Percentiles rank a stretch among this genome's conserved stretches.
Conservation (phyloP, 2,888 invertebrate species). For the Encarsia formosa region DNA sequence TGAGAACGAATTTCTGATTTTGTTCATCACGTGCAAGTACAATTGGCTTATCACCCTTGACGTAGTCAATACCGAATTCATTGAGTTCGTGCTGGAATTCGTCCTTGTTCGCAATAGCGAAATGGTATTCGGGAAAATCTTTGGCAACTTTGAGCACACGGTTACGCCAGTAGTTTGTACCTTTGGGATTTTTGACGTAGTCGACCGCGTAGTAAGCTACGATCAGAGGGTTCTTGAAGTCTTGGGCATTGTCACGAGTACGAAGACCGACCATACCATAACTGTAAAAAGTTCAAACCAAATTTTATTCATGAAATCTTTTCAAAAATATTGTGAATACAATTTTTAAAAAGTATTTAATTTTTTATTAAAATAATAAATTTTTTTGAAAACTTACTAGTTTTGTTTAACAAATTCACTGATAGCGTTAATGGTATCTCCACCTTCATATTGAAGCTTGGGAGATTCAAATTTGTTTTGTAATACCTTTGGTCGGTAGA, state of each 20-base stretch:
- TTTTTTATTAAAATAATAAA: background rate
- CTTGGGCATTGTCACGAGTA: constrained; percentile 75
- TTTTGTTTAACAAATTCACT: constrained; percentile 77
- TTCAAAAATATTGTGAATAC: background rate
- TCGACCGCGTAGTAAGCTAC: constrained; percentile 93
- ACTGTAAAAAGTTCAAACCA: constrained; percentile 52
- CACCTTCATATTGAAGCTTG: constrained; percentile 71
- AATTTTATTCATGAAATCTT: background rate
- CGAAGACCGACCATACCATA: constrained; percentile 91
- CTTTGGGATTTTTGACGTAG: constrained; percentile 94
- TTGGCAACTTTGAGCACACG: constrained; percentile 87
- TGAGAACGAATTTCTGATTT: constrained; percentile 86
- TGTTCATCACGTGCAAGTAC: constrained; percentile 78
- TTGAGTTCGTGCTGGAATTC: constrained; percentile 93
- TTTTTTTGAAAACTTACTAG: constrained; percentile 63
- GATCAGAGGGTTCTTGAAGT: constrained; percentile 85
- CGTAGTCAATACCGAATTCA: constrained; percentile 87
- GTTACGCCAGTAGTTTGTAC: constrained; percentile 99
- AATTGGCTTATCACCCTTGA: constrained; percentile 83
- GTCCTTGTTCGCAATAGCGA: constrained; percentile 88
- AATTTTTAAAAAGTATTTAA: background rate
- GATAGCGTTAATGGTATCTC: constrained; percentile 66
- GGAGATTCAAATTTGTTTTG: constrained; percentile 91
- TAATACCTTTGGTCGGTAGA: constrained; percentile 85
- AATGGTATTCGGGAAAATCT: constrained; percentile 65